Conservation (phyloP, 2,888 invertebrate genomes). For the Rugalucina vietnamica region DNA sequence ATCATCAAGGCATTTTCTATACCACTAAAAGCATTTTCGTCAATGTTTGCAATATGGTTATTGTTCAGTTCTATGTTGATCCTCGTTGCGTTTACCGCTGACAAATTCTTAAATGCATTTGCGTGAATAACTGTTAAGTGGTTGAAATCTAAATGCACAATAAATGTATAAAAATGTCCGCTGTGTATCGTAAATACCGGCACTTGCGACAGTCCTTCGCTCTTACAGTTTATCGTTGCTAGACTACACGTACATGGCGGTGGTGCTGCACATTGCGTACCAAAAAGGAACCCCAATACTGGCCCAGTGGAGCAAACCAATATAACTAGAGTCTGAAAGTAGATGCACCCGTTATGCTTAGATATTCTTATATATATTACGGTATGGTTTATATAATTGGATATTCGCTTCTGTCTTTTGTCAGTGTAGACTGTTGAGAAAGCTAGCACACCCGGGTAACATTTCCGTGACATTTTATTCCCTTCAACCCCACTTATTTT, state of each 20-base stretch:
- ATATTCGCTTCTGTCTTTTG: too few species aligned
- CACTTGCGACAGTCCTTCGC: not conserved
- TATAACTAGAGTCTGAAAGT: too few species aligned
- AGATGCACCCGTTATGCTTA: too few species aligned
- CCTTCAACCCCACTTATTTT: too few species aligned
- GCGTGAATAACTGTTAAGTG: not conserved
- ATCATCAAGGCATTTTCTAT: not conserved
- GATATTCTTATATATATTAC: too few species aligned
- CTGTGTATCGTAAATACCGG: not conserved
- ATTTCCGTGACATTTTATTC: too few species aligned
- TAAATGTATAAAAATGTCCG: not conserved
- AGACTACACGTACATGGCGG: not conserved
- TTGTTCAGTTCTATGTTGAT: not conserved
- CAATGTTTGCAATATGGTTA: not conserved
- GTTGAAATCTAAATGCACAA: not conserved
- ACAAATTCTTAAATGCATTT: not conserved
- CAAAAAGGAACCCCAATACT: too few species aligned
- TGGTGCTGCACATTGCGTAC: not conserved
- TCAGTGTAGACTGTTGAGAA: too few species aligned
- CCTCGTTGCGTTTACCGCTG: not conserved
- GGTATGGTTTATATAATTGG: too few species aligned
- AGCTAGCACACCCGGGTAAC: too few species aligned
- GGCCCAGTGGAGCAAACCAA: too few species aligned
- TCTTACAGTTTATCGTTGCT: not conserved
- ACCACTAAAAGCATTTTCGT: not conserved